A percentile compares a stretch with the other conserved stretches of the same genome.
These are phyloP conservation scores for Pomacea canaliculata DNA, from an alignment of 2,888 invertebrate species.

Conservation along the genomic window DNA sequence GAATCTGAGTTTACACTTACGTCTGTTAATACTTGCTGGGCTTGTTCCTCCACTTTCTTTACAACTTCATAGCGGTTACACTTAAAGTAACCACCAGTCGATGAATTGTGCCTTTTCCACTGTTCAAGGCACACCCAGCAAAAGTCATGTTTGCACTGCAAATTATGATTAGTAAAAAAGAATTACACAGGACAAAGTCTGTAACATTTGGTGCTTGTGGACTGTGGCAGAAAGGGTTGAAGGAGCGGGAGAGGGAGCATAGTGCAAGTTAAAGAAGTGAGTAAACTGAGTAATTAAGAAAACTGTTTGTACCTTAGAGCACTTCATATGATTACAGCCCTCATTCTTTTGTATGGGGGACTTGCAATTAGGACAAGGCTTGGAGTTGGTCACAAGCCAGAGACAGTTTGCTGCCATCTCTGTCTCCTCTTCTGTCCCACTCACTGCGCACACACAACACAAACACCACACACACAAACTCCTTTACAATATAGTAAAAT, in stretches of 20 bases:
- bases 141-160: conserved; percentile 80
- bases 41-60: conserved; percentile 76
- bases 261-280: too few relatives aligned
- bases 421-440: conserved; percentile 66
- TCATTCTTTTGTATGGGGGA: conserved; percentile 81
- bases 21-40: conserved; percentile 74
- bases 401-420: conserved; percentile 74
- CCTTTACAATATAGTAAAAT: neutral
- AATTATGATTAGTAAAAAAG: conserved; percentile 31
- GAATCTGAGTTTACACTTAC: conserved; percentile 53
- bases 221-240: too few relatives aligned
- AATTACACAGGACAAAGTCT: too few relatives aligned
- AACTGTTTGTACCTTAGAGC: conserved; percentile 74
- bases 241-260: too few relatives aligned
- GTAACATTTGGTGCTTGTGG: too few relatives aligned
- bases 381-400: conserved; percentile 80
- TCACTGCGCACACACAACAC: conserved; percentile 49
- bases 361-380: conserved; percentile 80
- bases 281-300: too few relatives aligned
- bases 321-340: conserved; percentile 81
- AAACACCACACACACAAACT: neutral
- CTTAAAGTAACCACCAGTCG: conserved; percentile 80
- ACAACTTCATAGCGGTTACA: conserved; percentile 78
- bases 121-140: conserved; percentile 82
- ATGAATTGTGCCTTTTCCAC: conserved; percentile 80